These are phyloP conservation scores for Spinus olivaceus DNA, from an alignment of 2,797 vertebrate species.

Conservation along the genomic window DNA sequence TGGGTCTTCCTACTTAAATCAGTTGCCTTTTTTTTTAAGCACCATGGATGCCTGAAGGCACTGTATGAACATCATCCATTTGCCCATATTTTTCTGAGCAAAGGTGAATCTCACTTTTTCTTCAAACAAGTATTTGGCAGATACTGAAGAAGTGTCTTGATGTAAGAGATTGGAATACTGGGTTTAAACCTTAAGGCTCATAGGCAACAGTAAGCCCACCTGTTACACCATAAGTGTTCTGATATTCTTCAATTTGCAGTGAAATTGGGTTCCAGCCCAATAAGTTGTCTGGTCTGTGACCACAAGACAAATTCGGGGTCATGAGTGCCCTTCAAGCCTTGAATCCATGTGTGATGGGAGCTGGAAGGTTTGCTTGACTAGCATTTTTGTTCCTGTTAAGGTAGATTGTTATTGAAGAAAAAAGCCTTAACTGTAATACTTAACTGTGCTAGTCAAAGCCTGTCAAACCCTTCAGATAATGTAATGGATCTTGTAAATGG, in stretches of 20 bases:
- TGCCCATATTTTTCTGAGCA: background rate
- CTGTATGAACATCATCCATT: background rate
- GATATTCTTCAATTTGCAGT: background rate
- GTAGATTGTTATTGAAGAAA: background rate
- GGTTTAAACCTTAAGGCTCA: background rate
- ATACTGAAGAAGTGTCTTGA: background rate
- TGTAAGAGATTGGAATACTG: background rate
- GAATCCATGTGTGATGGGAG: background rate
- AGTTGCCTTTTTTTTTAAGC: background rate
- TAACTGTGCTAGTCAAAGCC: background rate
- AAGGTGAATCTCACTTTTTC: background rate
- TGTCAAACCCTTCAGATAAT: background rate
- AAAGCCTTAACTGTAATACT: background rate
- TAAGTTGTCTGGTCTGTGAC: background rate
- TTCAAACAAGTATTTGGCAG: background rate
- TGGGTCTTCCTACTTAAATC: background rate
- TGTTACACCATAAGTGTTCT: background rate
- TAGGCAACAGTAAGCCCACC: background rate
- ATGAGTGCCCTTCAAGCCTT: background rate
- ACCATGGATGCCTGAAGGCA: background rate
- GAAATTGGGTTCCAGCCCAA: background rate
- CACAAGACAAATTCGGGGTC: background rate
- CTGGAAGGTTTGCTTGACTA: background rate
- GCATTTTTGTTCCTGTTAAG: background rate
- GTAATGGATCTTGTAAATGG: background rate